A percentile compares a stretch with the other conserved stretches of the same genome.
Conservation (phyloP, 2,797 vertebrate species). For the Darevskia nairensis region DNA sequence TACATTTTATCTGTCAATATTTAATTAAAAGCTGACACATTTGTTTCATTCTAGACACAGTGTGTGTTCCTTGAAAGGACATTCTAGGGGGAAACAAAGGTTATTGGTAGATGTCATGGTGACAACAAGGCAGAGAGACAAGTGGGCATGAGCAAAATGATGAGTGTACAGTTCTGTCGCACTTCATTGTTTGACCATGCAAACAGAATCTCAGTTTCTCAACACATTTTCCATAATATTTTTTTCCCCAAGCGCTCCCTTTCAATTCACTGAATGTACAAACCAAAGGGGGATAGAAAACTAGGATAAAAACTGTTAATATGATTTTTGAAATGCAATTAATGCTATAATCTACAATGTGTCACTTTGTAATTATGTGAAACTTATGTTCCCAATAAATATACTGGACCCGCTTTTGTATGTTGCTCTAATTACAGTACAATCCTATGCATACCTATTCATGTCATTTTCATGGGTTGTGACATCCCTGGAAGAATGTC, state of each 20-base stretch:
- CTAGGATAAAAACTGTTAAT: background rate
- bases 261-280: background rate
- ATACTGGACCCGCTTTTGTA: background rate
- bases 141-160: background rate
- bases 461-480: background rate
- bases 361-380: background rate
- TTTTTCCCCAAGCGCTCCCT: background rate
- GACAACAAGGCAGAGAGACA: conserved; percentile 28
- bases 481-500: too few species aligned
- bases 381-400: background rate
- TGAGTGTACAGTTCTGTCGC: background rate
- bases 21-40: conserved; percentile 46
- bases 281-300: background rate
- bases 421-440: background rate
- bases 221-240: background rate
- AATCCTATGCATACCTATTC: background rate
- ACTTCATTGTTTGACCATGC: background rate
- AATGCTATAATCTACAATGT: background rate
- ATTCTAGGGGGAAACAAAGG: conserved; percentile 33
- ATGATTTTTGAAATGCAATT: background rate
- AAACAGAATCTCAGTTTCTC: background rate
- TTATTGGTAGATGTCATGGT: conserved; percentile 21
- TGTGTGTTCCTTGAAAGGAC: background rate
- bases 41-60: conserved; percentile 30
- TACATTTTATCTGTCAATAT: conserved; percentile 19